phyloP scores from a whole-genome alignment of 2,888 invertebrate genomes.

The Cantharis rustica region DNA sequence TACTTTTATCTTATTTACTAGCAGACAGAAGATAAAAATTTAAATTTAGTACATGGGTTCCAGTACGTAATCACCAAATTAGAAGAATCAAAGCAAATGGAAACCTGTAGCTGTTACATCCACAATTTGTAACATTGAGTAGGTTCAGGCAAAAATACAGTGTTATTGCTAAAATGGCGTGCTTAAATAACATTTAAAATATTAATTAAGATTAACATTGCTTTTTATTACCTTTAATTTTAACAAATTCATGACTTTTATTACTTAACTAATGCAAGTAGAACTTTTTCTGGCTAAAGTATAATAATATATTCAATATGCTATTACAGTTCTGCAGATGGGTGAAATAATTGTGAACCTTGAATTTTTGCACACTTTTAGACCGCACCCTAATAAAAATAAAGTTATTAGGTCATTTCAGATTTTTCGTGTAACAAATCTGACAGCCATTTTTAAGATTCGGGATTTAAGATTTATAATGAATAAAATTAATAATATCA shows the following conservation, averaged over 20 bases:
- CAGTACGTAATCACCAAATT: not conserved
- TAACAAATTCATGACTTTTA: not conserved
- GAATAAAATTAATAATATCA: too few species aligned
- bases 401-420: too few species aligned
- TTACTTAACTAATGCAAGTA: not conserved
- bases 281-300: not conserved
- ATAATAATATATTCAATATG: not conserved
- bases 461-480: too few species aligned
- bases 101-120: not conserved
- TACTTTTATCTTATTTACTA: not conserved
- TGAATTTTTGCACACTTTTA: too few species aligned
- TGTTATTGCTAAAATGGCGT: not conserved
- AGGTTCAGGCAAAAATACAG: not conserved
- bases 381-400: too few species aligned
- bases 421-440: too few species aligned
- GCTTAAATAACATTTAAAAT: not conserved
- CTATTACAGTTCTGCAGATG: not conserved
- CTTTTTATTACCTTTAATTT: not conserved
- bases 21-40: not conserved
- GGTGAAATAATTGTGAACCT: too few species aligned
- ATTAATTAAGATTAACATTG: not conserved
- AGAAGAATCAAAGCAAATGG: not conserved
- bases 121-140: not conserved
- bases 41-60: not conserved
- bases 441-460: too few species aligned